phyloP scores from a whole-genome alignment of 2,797 vertebrate genomes.

The Helicolenus hilgendorfi region DNA sequence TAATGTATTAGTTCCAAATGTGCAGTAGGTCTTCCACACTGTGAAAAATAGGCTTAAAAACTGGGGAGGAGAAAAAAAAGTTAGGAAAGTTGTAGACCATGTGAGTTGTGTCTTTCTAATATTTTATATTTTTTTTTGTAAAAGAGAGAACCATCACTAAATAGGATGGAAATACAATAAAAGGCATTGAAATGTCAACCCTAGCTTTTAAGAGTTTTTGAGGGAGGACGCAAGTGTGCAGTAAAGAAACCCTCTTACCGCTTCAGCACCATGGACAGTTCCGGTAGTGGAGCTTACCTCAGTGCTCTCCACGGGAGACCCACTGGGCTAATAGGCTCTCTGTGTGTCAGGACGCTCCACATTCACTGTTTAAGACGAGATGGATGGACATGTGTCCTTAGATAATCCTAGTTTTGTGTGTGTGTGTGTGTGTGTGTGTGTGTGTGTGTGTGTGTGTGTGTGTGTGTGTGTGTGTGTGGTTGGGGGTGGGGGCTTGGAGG shows the following conservation, averaged over 20 bases:
- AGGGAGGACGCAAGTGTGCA: constrained; percentile 75
- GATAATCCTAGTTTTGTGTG: constrained; percentile 67
- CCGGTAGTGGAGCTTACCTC: constrained; percentile 79
- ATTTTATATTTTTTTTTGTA: constrained; percentile 45
- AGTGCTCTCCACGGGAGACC: constrained; percentile 68
- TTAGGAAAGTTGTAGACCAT: constrained; percentile 48
- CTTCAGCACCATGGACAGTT: constrained; percentile 91
- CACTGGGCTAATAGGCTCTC: constrained; percentile 75
- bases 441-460: background rate
- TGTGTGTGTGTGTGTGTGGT: background rate
- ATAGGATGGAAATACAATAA: constrained; percentile 85
- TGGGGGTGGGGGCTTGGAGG: background rate
- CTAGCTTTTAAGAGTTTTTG: constrained; percentile 82
- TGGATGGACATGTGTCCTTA: constrained; percentile 78
- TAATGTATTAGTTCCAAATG: constrained; percentile 21
- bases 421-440: background rate
- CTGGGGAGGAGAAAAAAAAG: constrained; percentile 24
- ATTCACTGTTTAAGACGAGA: constrained; percentile 60
- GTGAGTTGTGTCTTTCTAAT: constrained; percentile 52
- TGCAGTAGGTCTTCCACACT: constrained; percentile 14
- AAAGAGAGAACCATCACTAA: constrained; percentile 79
- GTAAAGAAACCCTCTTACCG: constrained; percentile 85
- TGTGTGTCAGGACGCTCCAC: constrained; percentile 73
- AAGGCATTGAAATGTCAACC: constrained; percentile 88
- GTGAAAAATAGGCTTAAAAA: constrained; percentile 38